Conservation (phyloP, 2,888 invertebrate species). For the Nephrotoma appendiculata region DNA sequence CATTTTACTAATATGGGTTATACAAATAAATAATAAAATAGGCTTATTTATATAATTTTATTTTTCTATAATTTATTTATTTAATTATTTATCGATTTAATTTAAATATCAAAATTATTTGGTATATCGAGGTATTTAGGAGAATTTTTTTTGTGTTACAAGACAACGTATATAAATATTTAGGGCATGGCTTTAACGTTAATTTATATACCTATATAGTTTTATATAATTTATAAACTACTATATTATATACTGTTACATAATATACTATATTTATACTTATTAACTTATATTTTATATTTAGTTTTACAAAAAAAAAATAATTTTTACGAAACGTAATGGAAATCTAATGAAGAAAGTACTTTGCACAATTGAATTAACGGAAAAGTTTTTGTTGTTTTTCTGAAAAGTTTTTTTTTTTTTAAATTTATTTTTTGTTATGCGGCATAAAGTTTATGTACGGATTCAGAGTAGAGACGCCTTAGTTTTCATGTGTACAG, state of each 20-base stretch:
- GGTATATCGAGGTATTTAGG: not conserved
- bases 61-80: not conserved
- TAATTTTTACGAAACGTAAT: not conserved
- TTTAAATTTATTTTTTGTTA: no score
- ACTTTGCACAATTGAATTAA: not conserved
- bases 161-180: not conserved
- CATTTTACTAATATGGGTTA: not conserved
- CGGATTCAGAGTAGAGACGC: not conserved
- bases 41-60: not conserved
- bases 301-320: not conserved
- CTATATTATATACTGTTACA: not conserved
- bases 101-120: not conserved
- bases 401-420: not conserved
- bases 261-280: not conserved
- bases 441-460: not conserved
- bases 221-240: not conserved
- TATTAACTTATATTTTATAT: not conserved
- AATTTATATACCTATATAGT: not conserved
- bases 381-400: not conserved
- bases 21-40: not conserved
- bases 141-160: not conserved
- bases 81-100: not conserved
- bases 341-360: not conserved
- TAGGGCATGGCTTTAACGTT: not conserved
- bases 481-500: not conserved